Base-by-base conservation (phyloP, 2,113 vertebrate genomes). In the Engystomops pustulosus region DNA sequence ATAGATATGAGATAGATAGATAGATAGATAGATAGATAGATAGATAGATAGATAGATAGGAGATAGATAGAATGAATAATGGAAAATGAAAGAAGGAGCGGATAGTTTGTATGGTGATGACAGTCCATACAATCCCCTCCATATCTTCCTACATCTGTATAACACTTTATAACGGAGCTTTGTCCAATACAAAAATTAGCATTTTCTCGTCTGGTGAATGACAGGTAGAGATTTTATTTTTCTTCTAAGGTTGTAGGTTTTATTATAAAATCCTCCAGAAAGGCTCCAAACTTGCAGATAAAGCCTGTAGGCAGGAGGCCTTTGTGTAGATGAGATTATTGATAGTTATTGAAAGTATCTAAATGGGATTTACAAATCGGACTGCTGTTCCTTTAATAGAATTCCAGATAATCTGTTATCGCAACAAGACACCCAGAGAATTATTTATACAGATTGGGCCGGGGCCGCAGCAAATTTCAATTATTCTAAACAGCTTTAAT, bases 381-480 rank as follows among this genome's bases (percentile, higher is more conserved):
- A 93, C 94, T 95, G 93, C 94, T 95, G 93, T 90, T 91, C 90
- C 94, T 96, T 95, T 96, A 96, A 97, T 96, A 95, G 94, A 95
- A 96, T 97, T 95, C 93, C 89, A 95, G 94, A 93, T 95, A 96
- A 96, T 95, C 95, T 96, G 95, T 96, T 96, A 95, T 97, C 96
- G 92, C 94, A 94, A 94, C 93, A 94, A 93, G 93, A 95, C 95
- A 96, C 94, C 94, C 95, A 95, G 94, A 95, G 93, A 95, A 95
- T 95, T 94, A 95, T 95, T 96, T 95, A 94, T 97, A 96, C 94
- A 96, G 95, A 95, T 95, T 94, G 92, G 94, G 93, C 92, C 91
- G 93, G 91, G 93, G 93, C 93, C 87, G 93, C 94, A 95, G 95
- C 96, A 97, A 96, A 96, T 96, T 97, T 99, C 94, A 98, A 96